phyloP scores from a whole-genome alignment of 2,888 invertebrate genomes.

The Lycocerus yunnanus region DNA sequence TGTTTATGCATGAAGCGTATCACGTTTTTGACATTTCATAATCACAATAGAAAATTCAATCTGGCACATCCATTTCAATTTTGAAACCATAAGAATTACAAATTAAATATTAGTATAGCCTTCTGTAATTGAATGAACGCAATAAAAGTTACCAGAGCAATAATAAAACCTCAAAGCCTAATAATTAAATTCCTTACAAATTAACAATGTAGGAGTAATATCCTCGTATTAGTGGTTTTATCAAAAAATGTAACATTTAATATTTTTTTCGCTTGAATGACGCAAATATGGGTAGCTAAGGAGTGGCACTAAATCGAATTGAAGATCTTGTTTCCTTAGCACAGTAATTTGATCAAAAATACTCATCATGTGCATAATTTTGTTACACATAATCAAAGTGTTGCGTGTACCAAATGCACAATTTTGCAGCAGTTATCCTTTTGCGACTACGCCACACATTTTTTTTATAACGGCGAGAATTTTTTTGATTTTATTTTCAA shows the following conservation, averaged over 20 bases:
- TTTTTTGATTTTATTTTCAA: too few relatives aligned
- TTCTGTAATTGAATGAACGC: not conserved
- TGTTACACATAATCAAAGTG: constrained; percentile 20
- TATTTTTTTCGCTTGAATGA: constrained; percentile 21
- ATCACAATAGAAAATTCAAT: not conserved
- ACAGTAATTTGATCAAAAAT: constrained; percentile 24
- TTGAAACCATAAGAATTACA: not conserved
- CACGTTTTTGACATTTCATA: not conserved
- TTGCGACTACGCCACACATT: not conserved
- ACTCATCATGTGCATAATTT: constrained; percentile 23
- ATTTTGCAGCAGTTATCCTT: not conserved
- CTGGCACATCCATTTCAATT: not conserved
- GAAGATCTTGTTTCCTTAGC: constrained; percentile 27
- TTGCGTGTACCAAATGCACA: constrained; percentile 1
- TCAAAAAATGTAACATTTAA: constrained; percentile 1
- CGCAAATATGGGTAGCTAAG: constrained; percentile 24
- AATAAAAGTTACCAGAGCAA: not conserved
- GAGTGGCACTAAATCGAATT: constrained; percentile 28
- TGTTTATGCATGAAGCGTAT: not conserved
- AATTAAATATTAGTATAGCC: not conserved
- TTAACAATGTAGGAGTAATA: not conserved
- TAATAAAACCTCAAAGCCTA: not conserved
- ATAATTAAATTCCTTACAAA: not conserved
- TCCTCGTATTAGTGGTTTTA: not conserved
- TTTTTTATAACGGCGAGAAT: not conserved